These are phyloP conservation scores for Stylophora pistillata DNA, from an alignment of 64 coral and sea anemone genomes.

Conservation along the genomic window DNA sequence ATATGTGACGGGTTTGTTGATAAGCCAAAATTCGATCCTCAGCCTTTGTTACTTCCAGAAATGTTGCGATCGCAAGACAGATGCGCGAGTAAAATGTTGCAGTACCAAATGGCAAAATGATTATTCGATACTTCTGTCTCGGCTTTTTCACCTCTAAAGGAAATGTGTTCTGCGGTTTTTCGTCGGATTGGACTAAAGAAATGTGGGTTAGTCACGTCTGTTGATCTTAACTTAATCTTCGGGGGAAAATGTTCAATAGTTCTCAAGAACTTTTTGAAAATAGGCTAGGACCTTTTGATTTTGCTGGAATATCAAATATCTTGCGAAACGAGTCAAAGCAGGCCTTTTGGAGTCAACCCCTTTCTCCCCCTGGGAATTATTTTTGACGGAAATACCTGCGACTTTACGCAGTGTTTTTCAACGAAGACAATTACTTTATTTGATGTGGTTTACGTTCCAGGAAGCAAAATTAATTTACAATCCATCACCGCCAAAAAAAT, in stretches of 20 bases:
- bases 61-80: not conserved
- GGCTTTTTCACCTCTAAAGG: not conserved
- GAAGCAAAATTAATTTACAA: slow-evolving; percentile 59
- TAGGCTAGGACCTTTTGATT: not conserved
- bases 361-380: too few species aligned
- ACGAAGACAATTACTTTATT: not conserved
- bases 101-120: not conserved
- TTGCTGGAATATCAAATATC: not conserved
- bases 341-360: not conserved
- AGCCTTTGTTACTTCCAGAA: not conserved
- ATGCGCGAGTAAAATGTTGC: not conserved
- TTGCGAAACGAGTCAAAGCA: not conserved
- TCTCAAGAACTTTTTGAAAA: not conserved
- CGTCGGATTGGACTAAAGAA: not conserved
- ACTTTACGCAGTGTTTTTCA: slow-evolving; percentile 16
- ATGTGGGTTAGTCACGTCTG: slow-evolving; percentile 19
- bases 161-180: slow-evolving; percentile 40
- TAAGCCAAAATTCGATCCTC: not conserved
- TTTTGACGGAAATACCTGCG: slow-evolving; percentile 31
- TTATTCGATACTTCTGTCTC: not conserved
- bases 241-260: not conserved
- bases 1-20: not conserved
- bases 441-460: slow-evolving; percentile 55
- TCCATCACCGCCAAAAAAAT: slow-evolving; percentile 59
- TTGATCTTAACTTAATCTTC: not conserved